Evolutionary conservation across 2,797 vertebrate genomes (phyloP), one percentile per base, ranked within the genome.

Genomic region (Oophaga sylvatica): DNA sequence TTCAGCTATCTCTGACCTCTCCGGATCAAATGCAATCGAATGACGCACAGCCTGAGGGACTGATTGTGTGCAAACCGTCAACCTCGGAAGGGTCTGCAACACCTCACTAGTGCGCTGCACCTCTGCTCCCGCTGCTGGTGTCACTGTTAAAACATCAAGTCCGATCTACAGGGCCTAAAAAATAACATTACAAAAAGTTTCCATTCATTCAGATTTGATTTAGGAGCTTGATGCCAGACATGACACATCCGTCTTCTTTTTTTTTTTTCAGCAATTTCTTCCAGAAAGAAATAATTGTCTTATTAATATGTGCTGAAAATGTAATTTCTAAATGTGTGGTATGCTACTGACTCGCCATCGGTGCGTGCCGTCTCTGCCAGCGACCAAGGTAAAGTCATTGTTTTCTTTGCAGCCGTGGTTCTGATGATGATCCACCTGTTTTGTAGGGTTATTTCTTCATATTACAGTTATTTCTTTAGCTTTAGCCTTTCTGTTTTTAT

Each of bases 211-310:
- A 81, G 26, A 41, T 80, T 82, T 82, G 60, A 57, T 86, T 56
- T 65, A 53, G 16, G 41, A 19, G 59, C 35, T 71, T 83, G 31
- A 53, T 80, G 65, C 59, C 81, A 84, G 81, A 75, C 65, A 53
- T 85, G 81, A 83, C 87, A 83, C 63, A 79, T 48, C 5, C 41
- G 9, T 77, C 71, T 29, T 35, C 56, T 80, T 86, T 48, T 20
- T 13, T 35, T 86, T 48, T 20, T 13, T 82, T 82, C n/a, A 35
- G 29, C 73, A 13, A 31, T 70, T 60, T 59, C 63, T 71, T 86
- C 77, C 76, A 86, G 77, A 80, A 86, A 19, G 31, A 86, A 86
- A 70, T 86, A 86, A 80, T 80, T 88, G 65, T 77, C 60, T 65
- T 60, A 87, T 83, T 75, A 82, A 76, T 87, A 82, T 73, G 59